Base-by-base conservation (phyloP, 1,140 invertebrate genomes). In the Cryptotermes secundus region DNA sequence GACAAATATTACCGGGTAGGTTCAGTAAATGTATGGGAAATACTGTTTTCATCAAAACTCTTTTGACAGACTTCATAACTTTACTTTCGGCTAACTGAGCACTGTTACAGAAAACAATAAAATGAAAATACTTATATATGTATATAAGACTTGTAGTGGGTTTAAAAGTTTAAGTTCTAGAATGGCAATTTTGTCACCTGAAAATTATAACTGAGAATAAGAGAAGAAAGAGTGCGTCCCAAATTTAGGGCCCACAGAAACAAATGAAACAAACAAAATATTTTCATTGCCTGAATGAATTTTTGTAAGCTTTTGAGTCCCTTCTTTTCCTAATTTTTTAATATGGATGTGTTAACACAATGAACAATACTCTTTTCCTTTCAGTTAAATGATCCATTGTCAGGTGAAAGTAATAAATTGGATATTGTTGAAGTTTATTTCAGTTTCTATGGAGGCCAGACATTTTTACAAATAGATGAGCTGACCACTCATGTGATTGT, bases 401-500 rank as follows among this genome's bases (percentile, higher is more conserved):
- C 81, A 45, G 38, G 34, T 24, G 26, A 26, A 85, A 36, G n/a
- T n/a, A 59, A 19, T 16, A n/a, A 53, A 4, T 53, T 79, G n/a
- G 80, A 81, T 34, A 42, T 81, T 35, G 53, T 34, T n/a, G 45
- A 42, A 10, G 22, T 83, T 31, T 31, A 85, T 19, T 85, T 85
- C n/a, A n/a, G 7, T 26, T 84, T 85, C 42, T 81, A 38, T 81
- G 65, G 83, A 49, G 85, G 85, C 14, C 38, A 42, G 24, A 34
- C 81, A 34, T 26, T 34, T 26, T 6, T 14, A 34, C 14, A 36
- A 26, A 79, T 85, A 53, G 42, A 53, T 81, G 83, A 84, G 34
- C 10, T 10, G 80, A 84, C 83, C 12, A 72, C 85, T 7, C 85
- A 85, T 82, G 85, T 85, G 16, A 81, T 85, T 36, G 26, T 83